Percentiles rank a stretch among this genome's conserved stretches.
These are phyloP conservation scores for Trididemnum nubilum DNA, from an alignment of 23 tunicate genomes.

Conservation along the genomic window DNA sequence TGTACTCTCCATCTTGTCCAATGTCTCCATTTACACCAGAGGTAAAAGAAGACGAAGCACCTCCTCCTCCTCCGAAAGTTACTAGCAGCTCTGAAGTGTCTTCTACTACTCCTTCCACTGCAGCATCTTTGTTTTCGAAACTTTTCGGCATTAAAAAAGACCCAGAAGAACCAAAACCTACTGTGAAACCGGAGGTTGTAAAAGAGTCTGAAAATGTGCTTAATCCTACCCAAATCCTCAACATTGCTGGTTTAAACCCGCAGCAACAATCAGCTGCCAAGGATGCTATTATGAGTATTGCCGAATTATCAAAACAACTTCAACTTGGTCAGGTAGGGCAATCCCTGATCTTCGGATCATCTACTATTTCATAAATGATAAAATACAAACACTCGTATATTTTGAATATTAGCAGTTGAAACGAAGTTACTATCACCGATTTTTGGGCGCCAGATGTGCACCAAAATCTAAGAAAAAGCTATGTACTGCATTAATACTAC, in stretches of 20 bases:
- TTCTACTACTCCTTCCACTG: constrained; percentile 15
- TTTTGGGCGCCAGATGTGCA: no score
- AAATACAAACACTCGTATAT: no score
- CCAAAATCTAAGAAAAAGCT: no score
- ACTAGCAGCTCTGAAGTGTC: constrained; percentile 25
- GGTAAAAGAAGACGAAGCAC: background rate
- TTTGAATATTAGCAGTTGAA: no score
- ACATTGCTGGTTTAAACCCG: constrained; percentile 76
- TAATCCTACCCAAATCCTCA: constrained; percentile 90
- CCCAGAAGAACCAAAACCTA: background rate
- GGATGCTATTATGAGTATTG: constrained; percentile 89
- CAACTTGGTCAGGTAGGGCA: constrained; percentile 69
- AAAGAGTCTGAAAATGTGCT: constrained; percentile 50
- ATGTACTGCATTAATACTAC: no score
- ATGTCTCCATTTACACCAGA: constrained; percentile 34
- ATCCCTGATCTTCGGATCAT: background rate
- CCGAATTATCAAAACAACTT: constrained; percentile 82
- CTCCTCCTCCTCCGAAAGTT: background rate
- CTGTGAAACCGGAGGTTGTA: background rate
- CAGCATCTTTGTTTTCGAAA: constrained; percentile 21
- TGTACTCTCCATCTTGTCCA: constrained; percentile 61
- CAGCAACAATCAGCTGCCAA: constrained; percentile 73
- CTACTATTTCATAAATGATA: background rate
- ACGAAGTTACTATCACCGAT: no score
- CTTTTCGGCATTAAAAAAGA: constrained; percentile 16